Percentiles rank a stretch among this genome's conserved stretches.
Evolutionary conservation across 37 sponge, comb jelly and placozoan species (phyloP).

Genomic region (Hexactinellida sp.): DNA sequence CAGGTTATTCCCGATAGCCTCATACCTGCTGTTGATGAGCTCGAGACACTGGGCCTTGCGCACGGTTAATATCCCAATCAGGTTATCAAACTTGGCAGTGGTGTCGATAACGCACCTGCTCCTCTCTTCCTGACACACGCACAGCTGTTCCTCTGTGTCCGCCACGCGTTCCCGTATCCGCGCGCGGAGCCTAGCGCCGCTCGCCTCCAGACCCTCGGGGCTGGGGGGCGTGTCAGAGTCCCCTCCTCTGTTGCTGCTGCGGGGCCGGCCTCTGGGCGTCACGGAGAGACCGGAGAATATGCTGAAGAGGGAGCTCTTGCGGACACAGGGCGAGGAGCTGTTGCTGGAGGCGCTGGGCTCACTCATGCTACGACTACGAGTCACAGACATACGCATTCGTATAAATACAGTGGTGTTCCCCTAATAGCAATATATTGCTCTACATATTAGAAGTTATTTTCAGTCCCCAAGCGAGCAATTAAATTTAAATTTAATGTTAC

Average conservation of each 20-base stretch:
- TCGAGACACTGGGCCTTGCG: background rate
- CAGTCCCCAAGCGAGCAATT: too few relatives aligned
- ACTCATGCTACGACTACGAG: background rate
- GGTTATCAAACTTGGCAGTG: background rate
- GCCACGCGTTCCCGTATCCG: background rate
- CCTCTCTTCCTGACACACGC: background rate
- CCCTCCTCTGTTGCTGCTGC: background rate
- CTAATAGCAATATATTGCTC: too few relatives aligned
- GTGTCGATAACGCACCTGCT: background rate
- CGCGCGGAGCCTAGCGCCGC: background rate
- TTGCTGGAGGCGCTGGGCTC: background rate
- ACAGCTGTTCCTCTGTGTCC: background rate
- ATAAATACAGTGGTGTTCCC: too few relatives aligned
- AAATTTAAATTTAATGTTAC: too few relatives aligned
- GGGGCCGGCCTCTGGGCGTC: background rate
- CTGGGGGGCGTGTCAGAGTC: background rate
- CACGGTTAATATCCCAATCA: background rate
- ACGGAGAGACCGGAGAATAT: background rate
- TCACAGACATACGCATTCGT: too few relatives aligned
- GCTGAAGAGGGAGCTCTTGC: background rate
- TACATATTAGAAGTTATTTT: too few relatives aligned
- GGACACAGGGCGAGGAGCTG: background rate
- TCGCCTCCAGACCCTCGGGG: background rate
- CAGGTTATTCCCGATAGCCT: background rate
- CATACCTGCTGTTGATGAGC: background rate